Conservation (phyloP, 1,140 invertebrate species). For the Ridgeia piscesae region DNA sequence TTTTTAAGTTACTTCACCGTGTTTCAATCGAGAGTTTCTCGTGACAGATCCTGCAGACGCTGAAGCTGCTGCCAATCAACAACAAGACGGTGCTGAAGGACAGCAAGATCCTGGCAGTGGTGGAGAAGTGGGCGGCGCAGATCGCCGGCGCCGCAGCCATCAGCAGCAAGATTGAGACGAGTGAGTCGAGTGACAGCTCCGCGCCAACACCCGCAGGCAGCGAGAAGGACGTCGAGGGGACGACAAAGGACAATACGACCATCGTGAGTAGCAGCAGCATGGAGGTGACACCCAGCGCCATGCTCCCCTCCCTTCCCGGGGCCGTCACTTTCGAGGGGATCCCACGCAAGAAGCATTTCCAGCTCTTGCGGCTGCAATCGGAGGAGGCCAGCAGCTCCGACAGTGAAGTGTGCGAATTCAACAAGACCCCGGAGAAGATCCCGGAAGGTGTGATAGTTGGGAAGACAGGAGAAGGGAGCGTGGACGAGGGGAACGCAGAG, state of each 20-base stretch:
- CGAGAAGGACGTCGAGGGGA: neutral
- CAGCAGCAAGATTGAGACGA: slow-evolving; percentile 8
- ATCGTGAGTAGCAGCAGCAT: neutral
- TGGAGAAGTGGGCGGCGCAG: slow-evolving; percentile 54
- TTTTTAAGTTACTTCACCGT: neutral
- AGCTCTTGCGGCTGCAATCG: slow-evolving; percentile 10
- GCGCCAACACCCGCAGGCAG: neutral
- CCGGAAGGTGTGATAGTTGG: neutral
- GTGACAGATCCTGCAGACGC: slow-evolving; percentile 75
- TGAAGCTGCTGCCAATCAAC: slow-evolving; percentile 79
- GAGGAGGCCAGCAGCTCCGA: slow-evolving; percentile 29
- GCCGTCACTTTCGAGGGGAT: slow-evolving; percentile 6
- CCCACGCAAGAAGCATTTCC: slow-evolving; percentile 26
- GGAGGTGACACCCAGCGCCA: neutral
- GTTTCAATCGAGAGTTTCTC: neutral
- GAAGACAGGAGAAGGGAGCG: neutral
- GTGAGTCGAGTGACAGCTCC: neutral
- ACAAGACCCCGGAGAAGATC: neutral
- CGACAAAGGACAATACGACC: neutral
- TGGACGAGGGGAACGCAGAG: neutral
- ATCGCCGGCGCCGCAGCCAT: neutral
- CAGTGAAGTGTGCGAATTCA: slow-evolving; percentile 18
- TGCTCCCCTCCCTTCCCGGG: neutral
- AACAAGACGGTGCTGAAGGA: slow-evolving; percentile 92
- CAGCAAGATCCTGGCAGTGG: slow-evolving; percentile 76